Base-by-base conservation (phyloP, 2,888 invertebrate species). In the Nymphalis urticae region DNA sequence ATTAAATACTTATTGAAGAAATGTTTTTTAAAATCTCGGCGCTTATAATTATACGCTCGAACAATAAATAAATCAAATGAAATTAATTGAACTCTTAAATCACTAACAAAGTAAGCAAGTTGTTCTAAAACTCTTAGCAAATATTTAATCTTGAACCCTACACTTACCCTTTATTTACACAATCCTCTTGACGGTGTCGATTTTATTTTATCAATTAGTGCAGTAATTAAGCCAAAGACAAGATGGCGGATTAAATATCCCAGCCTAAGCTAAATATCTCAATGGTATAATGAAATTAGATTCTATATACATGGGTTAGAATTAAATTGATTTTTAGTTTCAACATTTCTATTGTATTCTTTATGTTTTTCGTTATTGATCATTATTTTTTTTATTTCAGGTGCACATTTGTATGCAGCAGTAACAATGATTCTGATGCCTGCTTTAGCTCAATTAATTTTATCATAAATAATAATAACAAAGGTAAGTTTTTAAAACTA, bases 361-460 rank as follows among this genome's bases (percentile, higher is more conserved):
- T 53, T 13, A 27, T 13, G 13, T 53, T 32, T 1, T 17, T 72
- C 4, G 42, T 13, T 13, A 13, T 42, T 42, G 42, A 42, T 13
- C 10, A 13, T 9, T 13, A 13, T 53, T 13, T 53, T 53, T 27
- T 72, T 75, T 81, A 76, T 85, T 84, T 56, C 87, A 90, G 90
- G 88, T 60, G 76, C 83, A 50, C 84, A 76, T 69, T 71, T 83
- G 70, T 82, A 79, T 75, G 82, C 79, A 58, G 81, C 85, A 51
- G 67, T 86, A 48, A 79, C 82, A 5, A 79, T 82, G 77, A 70
- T 85, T 61, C 68, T 85, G 79, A 78, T 88, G 75, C 80, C 85
- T 71, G 79, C 80, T 73, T 73, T 88, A 77, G 82, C 84, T 80
- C 83, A 87, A 79, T 75, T 82, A 70, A 73, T 85, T 71, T 70